A percentile compares a stretch with the other conserved stretches of the same genome.
Conservation (phyloP, 64 coral and sea anemone genomes). For the Stichodactyla mertensii region DNA sequence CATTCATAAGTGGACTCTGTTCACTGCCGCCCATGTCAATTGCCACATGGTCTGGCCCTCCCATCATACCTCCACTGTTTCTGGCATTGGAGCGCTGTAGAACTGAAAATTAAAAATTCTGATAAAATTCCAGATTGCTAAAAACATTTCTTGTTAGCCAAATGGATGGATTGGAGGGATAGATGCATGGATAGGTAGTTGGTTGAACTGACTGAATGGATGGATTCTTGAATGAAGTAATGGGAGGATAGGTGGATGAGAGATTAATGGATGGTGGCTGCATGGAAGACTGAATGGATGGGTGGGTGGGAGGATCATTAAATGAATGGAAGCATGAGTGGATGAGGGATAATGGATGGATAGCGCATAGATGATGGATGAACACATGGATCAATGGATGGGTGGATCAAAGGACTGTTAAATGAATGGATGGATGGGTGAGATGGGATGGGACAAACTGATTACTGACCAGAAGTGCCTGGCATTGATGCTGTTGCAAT, state of each 20-base stretch:
- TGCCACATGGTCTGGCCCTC: slow-evolving; percentile 49
- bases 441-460: neutral
- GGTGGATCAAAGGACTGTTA: neutral
- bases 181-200: too few relatives aligned
- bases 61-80: slow-evolving; percentile 7
- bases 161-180: neutral
- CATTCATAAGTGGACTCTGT: slow-evolving; percentile 45
- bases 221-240: too few relatives aligned
- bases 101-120: slow-evolving; percentile 5
- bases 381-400: neutral
- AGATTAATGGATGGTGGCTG: too few relatives aligned
- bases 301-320: too few relatives aligned
- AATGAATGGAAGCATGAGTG: neutral
- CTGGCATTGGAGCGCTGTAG: slow-evolving; percentile 44
- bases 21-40: slow-evolving; percentile 80
- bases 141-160: neutral
- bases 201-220: too few relatives aligned
- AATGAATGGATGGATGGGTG: neutral
- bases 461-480: slow-evolving; percentile 50
- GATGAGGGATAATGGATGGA: neutral
- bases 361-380: neutral
- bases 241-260: too few relatives aligned
- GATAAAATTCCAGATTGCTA: neutral
- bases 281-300: too few relatives aligned
- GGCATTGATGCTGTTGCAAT: slow-evolving; percentile 59